Evolutionary conservation across 2,113 vertebrate genomes (phyloP), one percentile per base, ranked within the genome.

Genomic region (Tachuris rubrigastra): DNA sequence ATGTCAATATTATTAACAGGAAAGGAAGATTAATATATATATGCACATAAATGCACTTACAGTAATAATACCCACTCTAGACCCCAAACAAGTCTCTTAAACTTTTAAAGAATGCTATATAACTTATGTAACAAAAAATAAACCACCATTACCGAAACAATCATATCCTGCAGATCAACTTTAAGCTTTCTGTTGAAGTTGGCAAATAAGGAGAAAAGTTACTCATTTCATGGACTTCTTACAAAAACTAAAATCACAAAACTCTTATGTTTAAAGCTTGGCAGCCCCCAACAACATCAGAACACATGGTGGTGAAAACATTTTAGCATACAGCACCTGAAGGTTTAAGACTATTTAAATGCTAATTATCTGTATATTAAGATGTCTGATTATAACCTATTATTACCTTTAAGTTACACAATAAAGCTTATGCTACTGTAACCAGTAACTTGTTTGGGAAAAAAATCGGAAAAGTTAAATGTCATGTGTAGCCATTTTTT

Each of bases 31-130:
- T 41, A 9, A 44, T 19, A 44, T 42, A 42, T 42, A 42, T 42
- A 42, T 42, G 14, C 14, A 35, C 5, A 84, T 31, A 46, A 5
- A 31, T 17, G 73, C 24, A 39, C 31, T n/a, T 58, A 30, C 41
- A 80, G 24, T 16, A 62, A 20, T 19, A 72, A 52, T 18, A 52
- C 8, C 20, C 14, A n/a, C 5, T 0, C 0, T 1, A 24, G 16
- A 2, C 8, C 14, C 12, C 10, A 14, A 65, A 6, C 53, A 24
- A 89, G 25, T 15, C 12, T 56, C 42, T 66, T 50, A 69, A 66
- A 3, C 4, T 92, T 71, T 88, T 71, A 42, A 91, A 55, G 14
- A 21, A 23, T 44, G 39, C 52, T 27, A 30, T 33, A 62, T 12
- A 71, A 81, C 6, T 9, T 14, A 42, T 2, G 2, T 19, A 74